Evolutionary conservation across 2,888 invertebrate species (phyloP), one percentile per base, ranked within the genome.

Genomic region (Apodemia zela): DNA sequence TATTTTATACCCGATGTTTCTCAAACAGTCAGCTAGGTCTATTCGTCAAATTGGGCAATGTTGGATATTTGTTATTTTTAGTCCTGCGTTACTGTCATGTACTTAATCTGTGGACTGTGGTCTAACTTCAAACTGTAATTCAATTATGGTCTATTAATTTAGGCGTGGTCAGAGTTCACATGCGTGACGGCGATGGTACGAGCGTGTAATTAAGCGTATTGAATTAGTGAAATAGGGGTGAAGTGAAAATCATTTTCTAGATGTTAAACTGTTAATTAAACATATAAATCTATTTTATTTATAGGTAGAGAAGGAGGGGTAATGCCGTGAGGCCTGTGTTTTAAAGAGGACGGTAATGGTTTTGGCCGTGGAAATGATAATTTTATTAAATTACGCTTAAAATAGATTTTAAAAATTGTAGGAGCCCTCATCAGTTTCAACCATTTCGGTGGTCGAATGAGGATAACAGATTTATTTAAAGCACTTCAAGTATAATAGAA

Each of bases 111-210:
- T 38, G 13, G 11, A 8, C 38, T 38, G 13, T 42, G 42, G 42
- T 42, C 42, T 42, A 5, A 15, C 8, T 18, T 49, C 8, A 49
- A 49, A 18, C 18, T 49, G 11, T 54, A 54, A 54, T 54, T 54
- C 18, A 54, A 54, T 54, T 54, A 54, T 54, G 21, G 51, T 21
- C 51, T 54, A 54, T 54, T 54, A 54, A 54, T 54, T 54, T 13
- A 54, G 51, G 51, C 25, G 51, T 54, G 51, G 51, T 54, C 51
- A 54, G 13, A 54, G 51, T 54, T 54, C 51, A 21, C 51, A 21
- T 25, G 51, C 15, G 51, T 54, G 13, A 49, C 18, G 18, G 49
- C 13, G 18, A 15, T 13, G 21, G 42, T 42, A 42, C 15, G 4
- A 42, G 42, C 42, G 18, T 25, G 51, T 25, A 54, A 54, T 54